Base-by-base conservation (phyloP, 2,113 vertebrate genomes). In the Dromiciops gliroides region DNA sequence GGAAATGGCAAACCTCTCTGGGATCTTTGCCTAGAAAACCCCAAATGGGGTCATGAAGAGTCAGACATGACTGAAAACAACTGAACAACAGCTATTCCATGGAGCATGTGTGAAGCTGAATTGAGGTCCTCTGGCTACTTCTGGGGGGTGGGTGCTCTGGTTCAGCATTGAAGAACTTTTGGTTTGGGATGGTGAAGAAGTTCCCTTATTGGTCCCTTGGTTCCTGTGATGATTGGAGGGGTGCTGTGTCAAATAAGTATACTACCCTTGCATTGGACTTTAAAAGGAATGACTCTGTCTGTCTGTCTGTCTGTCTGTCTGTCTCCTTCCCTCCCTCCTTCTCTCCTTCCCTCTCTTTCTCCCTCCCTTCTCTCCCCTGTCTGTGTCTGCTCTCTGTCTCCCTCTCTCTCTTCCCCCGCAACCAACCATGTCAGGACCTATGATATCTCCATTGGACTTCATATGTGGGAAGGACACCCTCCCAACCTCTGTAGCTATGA, bases 261-360 rank as follows among this genome's bases (percentile, higher is more conserved):
- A 11, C 56, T 37, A 37, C 31, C 56, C 12, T 37, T 12, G 10
- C 28, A 37, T 14, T 67, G 56, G 56, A 67, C 56, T 67, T 67
- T 37, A 67, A 53, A 53, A 56, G 53, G 26, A 47, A 12, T 0
- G 19, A 8, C 25, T 3, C 2, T n/a, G n/a, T n/a, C n/a, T n/a
- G n/a, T n/a, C n/a, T n/a, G n/a, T n/a, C n/a, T n/a, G n/a, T n/a
- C n/a, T n/a, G n/a, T n/a, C n/a, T n/a, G n/a, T n/a, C n/a, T n/a
- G n/a, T n/a, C 1, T 0, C 14, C 47, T 0, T 4, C 14, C 31
- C 50, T n/a, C 47, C 48, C 11, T 16, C 5, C 44, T 44, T 48
- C 31, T 3, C 26, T 3, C 16, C 22, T 5, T 10, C 9, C 8
- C 14, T 12, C 3, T 26, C n/a, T 48, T 14, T 14, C 51, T 25